Percentiles rank a stretch among this genome's conserved stretches.
phyloP scores from a whole-genome alignment of 2,888 invertebrate species.

The Mechanitis mazaeus region DNA sequence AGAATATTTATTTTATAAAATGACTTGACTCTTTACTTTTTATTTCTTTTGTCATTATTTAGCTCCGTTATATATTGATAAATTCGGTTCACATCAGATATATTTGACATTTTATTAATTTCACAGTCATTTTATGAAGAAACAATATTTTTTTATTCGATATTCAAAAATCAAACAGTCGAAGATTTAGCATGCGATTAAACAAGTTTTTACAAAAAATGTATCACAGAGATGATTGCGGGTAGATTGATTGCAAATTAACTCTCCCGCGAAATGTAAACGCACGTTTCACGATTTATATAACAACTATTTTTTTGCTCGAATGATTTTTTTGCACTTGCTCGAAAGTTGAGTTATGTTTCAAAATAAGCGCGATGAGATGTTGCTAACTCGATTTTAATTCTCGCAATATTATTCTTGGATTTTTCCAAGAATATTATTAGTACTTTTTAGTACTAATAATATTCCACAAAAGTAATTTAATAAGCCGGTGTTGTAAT shows the following conservation, averaged over 20 bases:
- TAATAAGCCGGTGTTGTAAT: too few species aligned
- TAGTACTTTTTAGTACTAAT: too few species aligned
- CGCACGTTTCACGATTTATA: conserved; percentile 39
- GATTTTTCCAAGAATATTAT: too few species aligned
- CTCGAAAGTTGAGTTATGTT: conserved; percentile 7
- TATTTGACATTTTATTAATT: conserved; percentile 21
- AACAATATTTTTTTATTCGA: neutral
- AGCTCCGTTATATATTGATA: neutral
- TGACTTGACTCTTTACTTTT: neutral
- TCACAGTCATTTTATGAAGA: conserved; percentile 16
- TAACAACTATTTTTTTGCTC: conserved; percentile 36
- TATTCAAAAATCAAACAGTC: neutral
- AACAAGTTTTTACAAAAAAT: conserved; percentile 28
- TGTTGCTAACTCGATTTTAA: neutral
- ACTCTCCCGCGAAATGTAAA: conserved; percentile 28
- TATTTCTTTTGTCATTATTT: neutral
- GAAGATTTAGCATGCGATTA: conserved; percentile 23
- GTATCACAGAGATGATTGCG: conserved; percentile 30
- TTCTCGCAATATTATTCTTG: too few species aligned
- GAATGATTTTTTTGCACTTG: conserved; percentile 36
- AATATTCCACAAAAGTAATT: too few species aligned
- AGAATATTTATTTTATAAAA: neutral
- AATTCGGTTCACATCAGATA: conserved; percentile 8
- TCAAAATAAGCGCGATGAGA: neutral
- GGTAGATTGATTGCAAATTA: conserved; percentile 29